Conservation (phyloP, 2,797 vertebrate genomes). For the Lepilemur ruficaudatus region DNA sequence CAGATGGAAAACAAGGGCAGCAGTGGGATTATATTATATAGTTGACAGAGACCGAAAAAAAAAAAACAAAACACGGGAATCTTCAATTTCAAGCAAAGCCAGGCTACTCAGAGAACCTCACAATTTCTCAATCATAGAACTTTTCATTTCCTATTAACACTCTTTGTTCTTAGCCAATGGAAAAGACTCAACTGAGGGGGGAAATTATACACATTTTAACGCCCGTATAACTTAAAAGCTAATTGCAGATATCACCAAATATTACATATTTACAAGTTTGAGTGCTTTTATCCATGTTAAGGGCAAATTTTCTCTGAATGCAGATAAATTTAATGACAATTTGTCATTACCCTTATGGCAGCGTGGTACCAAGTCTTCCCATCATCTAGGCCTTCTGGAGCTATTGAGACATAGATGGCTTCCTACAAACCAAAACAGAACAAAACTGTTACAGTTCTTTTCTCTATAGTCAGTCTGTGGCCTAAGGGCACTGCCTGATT, state of each 20-base stretch:
- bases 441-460: background rate
- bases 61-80: background rate
- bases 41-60: background rate
- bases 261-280: background rate
- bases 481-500: background rate
- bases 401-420: background rate
- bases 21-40: background rate
- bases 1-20: background rate
- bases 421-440: background rate
- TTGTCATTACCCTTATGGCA: background rate
- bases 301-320: background rate
- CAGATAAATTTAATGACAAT: background rate
- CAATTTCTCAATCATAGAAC: background rate
- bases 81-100: background rate
- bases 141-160: background rate
- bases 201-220: background rate
- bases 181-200: background rate
- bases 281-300: background rate
- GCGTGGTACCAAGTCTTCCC: background rate
- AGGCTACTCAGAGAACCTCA: background rate
- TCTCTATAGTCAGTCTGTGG: background rate
- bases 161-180: background rate
- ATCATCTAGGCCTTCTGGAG: background rate
- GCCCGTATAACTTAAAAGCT: background rate
- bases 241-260: background rate